Conservation (phyloP, 2,113 vertebrate species). For the Otis tarda region DNA sequence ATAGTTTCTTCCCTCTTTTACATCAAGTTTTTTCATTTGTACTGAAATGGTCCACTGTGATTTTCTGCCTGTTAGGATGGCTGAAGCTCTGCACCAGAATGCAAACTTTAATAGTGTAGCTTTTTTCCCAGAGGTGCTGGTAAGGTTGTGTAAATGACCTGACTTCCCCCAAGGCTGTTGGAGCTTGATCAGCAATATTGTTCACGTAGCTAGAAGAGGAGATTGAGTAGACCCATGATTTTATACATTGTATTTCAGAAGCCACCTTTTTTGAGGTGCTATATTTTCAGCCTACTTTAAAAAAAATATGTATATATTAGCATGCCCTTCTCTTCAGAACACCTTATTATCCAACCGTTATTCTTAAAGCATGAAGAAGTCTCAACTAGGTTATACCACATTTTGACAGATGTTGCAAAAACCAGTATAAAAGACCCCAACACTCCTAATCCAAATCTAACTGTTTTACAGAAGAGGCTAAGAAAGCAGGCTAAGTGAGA, state of each 20-base stretch:
- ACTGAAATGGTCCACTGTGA: not conserved
- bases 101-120: not conserved
- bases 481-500: not conserved
- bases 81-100: not conserved
- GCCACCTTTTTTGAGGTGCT: not conserved
- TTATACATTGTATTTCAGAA: slow-evolving; percentile 7
- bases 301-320: not conserved
- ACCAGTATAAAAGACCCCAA: fast-evolving
- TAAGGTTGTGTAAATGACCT: not conserved
- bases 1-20: not conserved
- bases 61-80: not conserved
- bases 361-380: not conserved
- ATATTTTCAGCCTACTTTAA: not conserved
- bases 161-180: not conserved
- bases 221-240: not conserved
- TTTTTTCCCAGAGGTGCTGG: not conserved
- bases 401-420: not conserved
- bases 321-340: not conserved
- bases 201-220: not conserved
- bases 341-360: not conserved
- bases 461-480: not conserved
- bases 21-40: not conserved
- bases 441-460: not conserved
- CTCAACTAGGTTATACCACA: not conserved
- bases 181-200: not conserved